These are phyloP conservation scores for Gymnorhina tibicen DNA, from an alignment of 2,113 vertebrate genomes.

Conservation along the genomic window DNA sequence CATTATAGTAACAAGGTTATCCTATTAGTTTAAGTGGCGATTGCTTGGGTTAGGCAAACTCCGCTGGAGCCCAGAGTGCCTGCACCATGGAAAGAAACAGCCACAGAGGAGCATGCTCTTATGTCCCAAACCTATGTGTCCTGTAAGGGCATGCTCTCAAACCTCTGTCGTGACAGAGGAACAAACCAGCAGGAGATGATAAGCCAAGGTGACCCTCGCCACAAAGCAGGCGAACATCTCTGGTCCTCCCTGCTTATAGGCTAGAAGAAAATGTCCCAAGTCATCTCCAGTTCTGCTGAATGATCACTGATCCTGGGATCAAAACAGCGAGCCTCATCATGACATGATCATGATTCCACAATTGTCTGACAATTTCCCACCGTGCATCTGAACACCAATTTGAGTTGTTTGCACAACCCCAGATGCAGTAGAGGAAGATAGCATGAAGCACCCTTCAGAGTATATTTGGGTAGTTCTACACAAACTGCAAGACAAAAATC, in stretches of 20 bases:
- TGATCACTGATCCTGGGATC: not conserved
- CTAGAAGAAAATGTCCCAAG: not conserved
- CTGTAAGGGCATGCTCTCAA: not conserved
- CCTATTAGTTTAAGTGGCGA: not conserved
- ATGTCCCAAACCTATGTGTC: not conserved
- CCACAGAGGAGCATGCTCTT: not conserved
- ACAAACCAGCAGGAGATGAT: not conserved
- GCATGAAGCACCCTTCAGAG: not conserved
- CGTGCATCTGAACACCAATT: not conserved
- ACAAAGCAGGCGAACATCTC: not conserved
- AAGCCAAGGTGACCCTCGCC: not conserved
- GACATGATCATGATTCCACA: not conserved
- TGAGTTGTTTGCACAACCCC: not conserved
- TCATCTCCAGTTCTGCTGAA: not conserved
- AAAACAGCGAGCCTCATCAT: not conserved
- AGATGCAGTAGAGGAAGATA: not conserved
- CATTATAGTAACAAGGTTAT: conserved; percentile 8
- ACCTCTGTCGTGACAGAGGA: not conserved
- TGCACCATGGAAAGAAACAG: not conserved
- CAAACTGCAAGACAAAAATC: not conserved
- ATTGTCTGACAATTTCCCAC: not conserved
- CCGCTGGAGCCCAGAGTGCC: not conserved
- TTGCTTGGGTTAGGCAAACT: not conserved
- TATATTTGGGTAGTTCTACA: not conserved
- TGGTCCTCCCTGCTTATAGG: not conserved